Evolutionary conservation across 2,888 invertebrate species (phyloP).

Genomic region (Heteromyza rotundicornis): DNA sequence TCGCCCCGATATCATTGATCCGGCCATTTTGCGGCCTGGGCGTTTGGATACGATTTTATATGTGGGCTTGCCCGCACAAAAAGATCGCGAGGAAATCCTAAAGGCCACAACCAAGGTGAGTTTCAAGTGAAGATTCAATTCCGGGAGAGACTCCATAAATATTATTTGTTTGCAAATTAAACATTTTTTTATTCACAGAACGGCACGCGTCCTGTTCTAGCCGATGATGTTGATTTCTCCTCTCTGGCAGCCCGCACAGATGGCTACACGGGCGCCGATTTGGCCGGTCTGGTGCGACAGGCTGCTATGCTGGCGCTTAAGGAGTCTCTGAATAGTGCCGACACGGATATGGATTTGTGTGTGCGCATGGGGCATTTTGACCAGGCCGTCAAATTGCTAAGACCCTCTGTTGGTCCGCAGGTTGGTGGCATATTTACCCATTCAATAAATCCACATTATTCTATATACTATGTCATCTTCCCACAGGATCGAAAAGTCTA

Average conservation of each 20-base stretch:
- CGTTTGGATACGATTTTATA: constrained; percentile 89
- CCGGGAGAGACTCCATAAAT: constrained; percentile 17
- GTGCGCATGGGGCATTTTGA: constrained; percentile 78
- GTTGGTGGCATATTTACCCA: constrained; percentile 59
- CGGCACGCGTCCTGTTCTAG: constrained; percentile 79
- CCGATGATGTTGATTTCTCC: constrained; percentile 77
- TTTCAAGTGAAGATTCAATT: constrained; percentile 3
- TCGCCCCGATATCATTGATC: constrained; percentile 95
- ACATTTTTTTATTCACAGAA: no score
- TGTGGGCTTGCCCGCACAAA: constrained; percentile 82
- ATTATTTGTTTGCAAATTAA: constrained; percentile 10
- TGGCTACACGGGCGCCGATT: constrained; percentile 92
- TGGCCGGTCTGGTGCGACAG: constrained; percentile 87
- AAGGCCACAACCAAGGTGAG: constrained; percentile 83
- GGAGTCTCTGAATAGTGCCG: constrained; percentile 71
- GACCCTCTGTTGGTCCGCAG: constrained; percentile 85
- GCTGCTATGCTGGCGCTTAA: constrained; percentile 83
- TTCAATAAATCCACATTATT: constrained; percentile 14
- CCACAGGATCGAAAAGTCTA: constrained; percentile 76
- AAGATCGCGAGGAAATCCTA: constrained; percentile 87
- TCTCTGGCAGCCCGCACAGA: constrained; percentile 73
- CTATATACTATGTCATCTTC: constrained; percentile 41
- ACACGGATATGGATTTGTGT: constrained; percentile 65
- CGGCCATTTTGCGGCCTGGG: constrained; percentile 88
- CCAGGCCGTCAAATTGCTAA: constrained; percentile 77